Evolutionary conservation across 2,113 vertebrate genomes (phyloP).

Genomic region (Ptilonorhynchus violaceus): DNA sequence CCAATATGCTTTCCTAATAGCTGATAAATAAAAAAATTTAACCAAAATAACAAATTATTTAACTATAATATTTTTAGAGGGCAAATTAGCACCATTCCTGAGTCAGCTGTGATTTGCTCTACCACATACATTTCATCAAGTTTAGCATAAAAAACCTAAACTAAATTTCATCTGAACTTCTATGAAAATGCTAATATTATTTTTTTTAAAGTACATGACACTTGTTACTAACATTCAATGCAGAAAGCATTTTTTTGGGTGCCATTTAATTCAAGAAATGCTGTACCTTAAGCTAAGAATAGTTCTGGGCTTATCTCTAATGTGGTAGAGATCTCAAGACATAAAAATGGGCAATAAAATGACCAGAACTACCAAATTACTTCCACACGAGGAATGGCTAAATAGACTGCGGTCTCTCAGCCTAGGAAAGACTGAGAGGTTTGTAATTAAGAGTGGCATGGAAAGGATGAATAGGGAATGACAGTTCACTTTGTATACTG

Average conservation of each 20-base stretch:
- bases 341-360: background rate
- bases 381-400: background rate
- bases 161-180: background rate
- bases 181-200: background rate
- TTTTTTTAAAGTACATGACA: background rate
- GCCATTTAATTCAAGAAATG: background rate
- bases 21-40: background rate
- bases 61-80: background rate
- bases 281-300: background rate
- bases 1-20: background rate
- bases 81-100: background rate
- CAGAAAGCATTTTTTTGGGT: background rate
- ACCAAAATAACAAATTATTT: background rate
- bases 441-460: background rate
- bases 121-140: background rate
- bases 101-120: background rate
- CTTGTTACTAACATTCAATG: background rate
- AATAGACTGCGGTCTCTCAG: background rate
- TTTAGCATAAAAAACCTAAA: background rate
- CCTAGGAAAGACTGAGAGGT: background rate
- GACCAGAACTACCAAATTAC: background rate
- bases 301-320: background rate
- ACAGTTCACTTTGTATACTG: constrained; percentile 16
- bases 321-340: background rate
- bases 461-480: background rate